Evolutionary conservation across 2,113 vertebrate species (phyloP).

Genomic region (Gallinago undulata): DNA sequence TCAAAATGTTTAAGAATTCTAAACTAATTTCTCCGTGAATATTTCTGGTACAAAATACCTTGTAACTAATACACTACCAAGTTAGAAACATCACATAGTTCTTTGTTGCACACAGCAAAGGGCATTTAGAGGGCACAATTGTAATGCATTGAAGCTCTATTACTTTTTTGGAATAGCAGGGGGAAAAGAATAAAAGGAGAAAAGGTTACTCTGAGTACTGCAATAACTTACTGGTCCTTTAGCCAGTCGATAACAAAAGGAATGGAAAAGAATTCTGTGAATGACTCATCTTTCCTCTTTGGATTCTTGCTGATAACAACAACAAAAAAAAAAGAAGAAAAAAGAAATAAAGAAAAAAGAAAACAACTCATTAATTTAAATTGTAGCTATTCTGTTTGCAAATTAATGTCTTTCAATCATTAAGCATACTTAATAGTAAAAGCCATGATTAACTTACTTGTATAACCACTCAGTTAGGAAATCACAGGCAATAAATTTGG

Average conservation of each 20-base stretch:
- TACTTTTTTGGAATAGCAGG: background rate
- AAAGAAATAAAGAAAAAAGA: background rate
- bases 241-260: conserved; percentile 88
- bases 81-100: background rate
- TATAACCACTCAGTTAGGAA: conserved; percentile 92
- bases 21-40: background rate
- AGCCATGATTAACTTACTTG: conserved; percentile 83
- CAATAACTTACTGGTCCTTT: conserved; percentile 82
- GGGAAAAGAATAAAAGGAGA: background rate
- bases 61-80: background rate
- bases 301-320: conserved; percentile 80
- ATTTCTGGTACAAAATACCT: background rate
- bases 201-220: background rate
- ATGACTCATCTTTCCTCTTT: conserved; percentile 71
- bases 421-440: conserved; percentile 4
- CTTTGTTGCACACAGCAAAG: background rate
- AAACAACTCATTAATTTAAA: conserved; percentile 32
- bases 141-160: background rate
- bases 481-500: conserved; percentile 86
- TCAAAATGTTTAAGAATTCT: background rate
- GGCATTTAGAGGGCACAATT: background rate
- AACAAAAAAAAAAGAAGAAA: background rate
- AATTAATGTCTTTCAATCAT: background rate
- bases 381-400: conserved; percentile 4
- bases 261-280: conserved; percentile 82